phyloP scores from a whole-genome alignment of 2,113 vertebrate species.

The Rutilus rutilus region DNA sequence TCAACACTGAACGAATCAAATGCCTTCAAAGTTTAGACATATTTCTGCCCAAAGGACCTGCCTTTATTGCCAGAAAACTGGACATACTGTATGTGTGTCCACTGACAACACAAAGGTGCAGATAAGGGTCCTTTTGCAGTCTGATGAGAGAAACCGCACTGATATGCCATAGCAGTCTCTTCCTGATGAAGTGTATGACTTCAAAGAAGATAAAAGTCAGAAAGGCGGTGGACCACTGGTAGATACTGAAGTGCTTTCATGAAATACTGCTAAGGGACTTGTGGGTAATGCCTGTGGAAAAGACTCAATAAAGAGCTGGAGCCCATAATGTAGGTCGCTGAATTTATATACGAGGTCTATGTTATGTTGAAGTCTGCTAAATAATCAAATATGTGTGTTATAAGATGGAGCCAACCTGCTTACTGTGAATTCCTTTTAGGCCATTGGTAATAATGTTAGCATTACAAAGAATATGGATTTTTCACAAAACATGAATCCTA shows the following conservation, averaged over 20 bases:
- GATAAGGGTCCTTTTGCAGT: slow-evolving; percentile 36
- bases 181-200: slow-evolving; percentile 42
- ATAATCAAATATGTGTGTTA: not conserved
- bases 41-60: slow-evolving; percentile 4
- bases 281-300: slow-evolving; percentile 7
- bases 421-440: not conserved
- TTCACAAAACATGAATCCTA: not conserved
- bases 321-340: not conserved
- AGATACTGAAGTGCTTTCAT: slow-evolving; percentile 35
- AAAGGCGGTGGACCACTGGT: slow-evolving; percentile 21
- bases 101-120: slow-evolving; percentile 37
- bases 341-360: not conserved
- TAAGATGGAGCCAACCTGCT: slow-evolving; percentile 2
- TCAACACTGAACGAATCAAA: slow-evolving; percentile 1
- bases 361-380: not conserved
- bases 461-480: slow-evolving; percentile 11
- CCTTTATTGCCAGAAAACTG: not conserved
- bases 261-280: slow-evolving; percentile 26
- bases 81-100: slow-evolving; percentile 22
- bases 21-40: slow-evolving; percentile 18
- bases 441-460: slow-evolving; percentile 11
- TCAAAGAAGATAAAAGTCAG: slow-evolving; percentile 49
- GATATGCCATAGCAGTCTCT: slow-evolving; percentile 22
- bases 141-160: slow-evolving; percentile 15
- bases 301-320: slow-evolving; percentile 1